Base-by-base conservation (phyloP, 1,140 invertebrate genomes). In the Cotesia typhae region DNA sequence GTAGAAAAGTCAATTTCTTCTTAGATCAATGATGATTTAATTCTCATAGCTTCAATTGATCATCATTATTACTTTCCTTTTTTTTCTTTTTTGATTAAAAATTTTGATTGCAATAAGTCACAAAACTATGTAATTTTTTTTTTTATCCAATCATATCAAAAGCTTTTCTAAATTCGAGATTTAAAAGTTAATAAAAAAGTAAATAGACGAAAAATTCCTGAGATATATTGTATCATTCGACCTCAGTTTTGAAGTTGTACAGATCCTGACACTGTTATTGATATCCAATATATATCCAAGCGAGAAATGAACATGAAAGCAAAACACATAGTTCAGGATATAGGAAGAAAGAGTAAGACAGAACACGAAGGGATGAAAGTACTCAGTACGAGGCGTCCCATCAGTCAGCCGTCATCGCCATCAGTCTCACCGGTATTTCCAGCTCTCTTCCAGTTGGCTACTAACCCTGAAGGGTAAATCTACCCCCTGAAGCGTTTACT, bases 351-450 rank as follows among this genome's bases (percentile, higher is more conserved):
- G 41, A 47, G 41, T n/a, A 66, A 66, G 51, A 66, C 1, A 66
- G 12, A 28, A 36, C 35, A 55, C 37, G 38, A 52, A 35, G 52
- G 10, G 61, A 47, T 47, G 59, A 28, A 28, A 61, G 61, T 70
- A 41, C 57, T 70, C 51, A 38, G 4, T 55, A 57, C 51, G 57
- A 65, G 61, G 76, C 67, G n/a, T 73, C 73, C 67, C 75, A 77
- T 77, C 78, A 77, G 63, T 76, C 74, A 79, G 68, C 72, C 71
- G 75, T 78, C 78, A 78, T 78, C 76, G 75, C 41, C 78, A 72
- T 75, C 64, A 72, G 69, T 75, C 74, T 67, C 55, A 20, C 59
- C 55, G 20, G 28, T 52, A 64, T 70, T 60, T 41, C 41, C 17
- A 35, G 10, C 17, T 41, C 37, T 57, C 68, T 60, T 47, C 41